A percentile compares a stretch with the other conserved stretches of the same genome.
phyloP scores from a whole-genome alignment of 2,113 vertebrate genomes.

The Patagioenas fasciata region DNA sequence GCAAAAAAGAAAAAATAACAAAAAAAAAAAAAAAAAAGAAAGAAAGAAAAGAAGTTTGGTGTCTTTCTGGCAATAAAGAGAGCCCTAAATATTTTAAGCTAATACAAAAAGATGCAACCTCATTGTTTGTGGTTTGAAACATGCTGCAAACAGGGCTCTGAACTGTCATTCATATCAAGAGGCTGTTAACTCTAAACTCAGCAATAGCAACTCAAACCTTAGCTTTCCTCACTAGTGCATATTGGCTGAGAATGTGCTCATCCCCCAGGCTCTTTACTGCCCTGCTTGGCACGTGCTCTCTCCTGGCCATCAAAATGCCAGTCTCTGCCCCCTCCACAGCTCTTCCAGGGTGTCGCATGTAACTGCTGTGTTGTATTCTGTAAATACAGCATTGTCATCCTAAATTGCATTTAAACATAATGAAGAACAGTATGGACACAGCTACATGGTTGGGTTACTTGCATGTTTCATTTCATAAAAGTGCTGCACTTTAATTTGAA shows the following conservation, averaged over 20 bases:
- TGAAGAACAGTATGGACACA: not conserved
- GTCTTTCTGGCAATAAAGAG: not conserved
- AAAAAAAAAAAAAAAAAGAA: not conserved
- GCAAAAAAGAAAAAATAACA: not conserved
- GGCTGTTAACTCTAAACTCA: not conserved
- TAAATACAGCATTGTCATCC: not conserved
- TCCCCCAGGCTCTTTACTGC: not conserved
- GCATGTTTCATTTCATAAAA: not conserved
- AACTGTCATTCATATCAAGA: not conserved
- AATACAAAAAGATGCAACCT: not conserved
- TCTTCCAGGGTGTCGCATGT: not conserved
- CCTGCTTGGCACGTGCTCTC: not conserved
- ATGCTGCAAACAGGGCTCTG: not conserved
- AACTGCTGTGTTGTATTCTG: not conserved
- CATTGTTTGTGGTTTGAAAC: conserved; percentile 28
- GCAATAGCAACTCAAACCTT: not conserved
- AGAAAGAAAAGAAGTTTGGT: not conserved
- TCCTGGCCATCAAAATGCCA: not conserved
- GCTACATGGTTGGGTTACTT: not conserved
- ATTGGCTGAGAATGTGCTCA: not conserved
- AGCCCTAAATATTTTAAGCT: not conserved
- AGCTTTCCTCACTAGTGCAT: not conserved
- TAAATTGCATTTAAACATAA: not conserved
- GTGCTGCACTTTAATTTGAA: not conserved
- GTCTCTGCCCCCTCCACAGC: not conserved